Conservation (phyloP, 1,140 invertebrate species). For the Hylaeus volcanicus region DNA sequence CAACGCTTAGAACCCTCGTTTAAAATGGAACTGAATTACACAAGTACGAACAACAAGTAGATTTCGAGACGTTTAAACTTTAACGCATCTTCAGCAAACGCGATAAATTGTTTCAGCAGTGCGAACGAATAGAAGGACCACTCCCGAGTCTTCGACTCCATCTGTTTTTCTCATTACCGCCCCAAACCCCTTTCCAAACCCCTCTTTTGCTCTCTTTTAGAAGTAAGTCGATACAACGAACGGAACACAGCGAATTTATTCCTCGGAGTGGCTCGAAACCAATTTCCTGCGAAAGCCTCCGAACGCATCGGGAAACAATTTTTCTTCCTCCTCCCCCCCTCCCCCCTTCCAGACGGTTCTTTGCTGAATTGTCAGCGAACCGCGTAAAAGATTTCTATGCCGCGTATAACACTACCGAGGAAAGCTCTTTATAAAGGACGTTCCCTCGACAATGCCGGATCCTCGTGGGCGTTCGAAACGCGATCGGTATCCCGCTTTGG, state of each 20-base stretch:
- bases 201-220: too few relatives aligned
- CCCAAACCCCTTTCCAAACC: neutral
- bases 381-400: neutral
- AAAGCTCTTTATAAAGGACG: neutral
- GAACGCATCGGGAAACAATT: constrained; percentile 11
- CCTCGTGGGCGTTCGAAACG: neutral
- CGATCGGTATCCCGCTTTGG: neutral
- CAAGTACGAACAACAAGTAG: too few relatives aligned
- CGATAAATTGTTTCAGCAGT: too few relatives aligned
- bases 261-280: neutral
- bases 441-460: neutral
- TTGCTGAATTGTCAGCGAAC: constrained; percentile 1
- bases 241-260: neutral
- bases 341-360: neutral
- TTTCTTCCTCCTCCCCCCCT: neutral
- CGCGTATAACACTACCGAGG: neutral
- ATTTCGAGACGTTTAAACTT: too few relatives aligned
- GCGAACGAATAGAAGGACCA: too few relatives aligned
- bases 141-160: too few relatives aligned
- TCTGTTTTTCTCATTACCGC: neutral
- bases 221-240: neutral
- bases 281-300: constrained; percentile 10
- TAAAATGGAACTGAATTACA: too few relatives aligned
- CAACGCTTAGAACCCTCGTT: too few relatives aligned
- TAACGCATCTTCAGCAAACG: too few relatives aligned